Base-by-base conservation (phyloP, 2,113 vertebrate genomes). In the Engystomops pustulosus region DNA sequence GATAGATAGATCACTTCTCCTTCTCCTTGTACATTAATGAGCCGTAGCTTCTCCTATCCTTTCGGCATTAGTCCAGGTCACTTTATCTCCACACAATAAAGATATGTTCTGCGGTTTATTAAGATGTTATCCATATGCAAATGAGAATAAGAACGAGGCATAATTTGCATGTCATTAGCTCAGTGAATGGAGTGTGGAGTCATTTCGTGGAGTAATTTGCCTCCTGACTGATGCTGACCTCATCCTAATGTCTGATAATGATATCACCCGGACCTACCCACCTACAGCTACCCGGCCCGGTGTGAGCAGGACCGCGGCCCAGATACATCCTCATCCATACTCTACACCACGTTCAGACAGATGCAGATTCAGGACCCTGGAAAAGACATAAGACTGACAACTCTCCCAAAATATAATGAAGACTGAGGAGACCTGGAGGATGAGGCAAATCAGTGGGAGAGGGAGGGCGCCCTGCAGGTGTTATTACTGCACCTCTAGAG, bases 71-170 rank as follows among this genome's bases (percentile, higher is more conserved):
- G 44, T 51, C 12, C 10, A 74, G 71, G 71, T 74, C 71, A 74
- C 71, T 51, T 74, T 49, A 30, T 32, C 25, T n/a, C 12, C 0
- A 51, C 25, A 74, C 20, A 74, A 74, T 74, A 32, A n/a, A 10
- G 45, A 74, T 11, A 32, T 32, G 71, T 51, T 74, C 44, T 10
- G 3, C 3, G 70, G 12, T 44, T 47, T 72, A 72, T 45, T 45
- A 60, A 23, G 34, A 65, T 79, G 78, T 67, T 49, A 47, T 80
- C 58, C 65, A 27, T 80, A 80, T 80, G 78, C 78, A 80, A 49
- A 60, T 67, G 12, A 67, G 58, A 10, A 27, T 38, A 36, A 41
- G 34, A 27, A 41, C n/a, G 58, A 25, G 34, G 55, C 34, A 10
- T 80, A 30, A 80, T 60, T 45, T 80, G 41, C 78, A 62, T 45